Conservation (phyloP, 2,888 invertebrate genomes). For the Halictus ligatus region DNA sequence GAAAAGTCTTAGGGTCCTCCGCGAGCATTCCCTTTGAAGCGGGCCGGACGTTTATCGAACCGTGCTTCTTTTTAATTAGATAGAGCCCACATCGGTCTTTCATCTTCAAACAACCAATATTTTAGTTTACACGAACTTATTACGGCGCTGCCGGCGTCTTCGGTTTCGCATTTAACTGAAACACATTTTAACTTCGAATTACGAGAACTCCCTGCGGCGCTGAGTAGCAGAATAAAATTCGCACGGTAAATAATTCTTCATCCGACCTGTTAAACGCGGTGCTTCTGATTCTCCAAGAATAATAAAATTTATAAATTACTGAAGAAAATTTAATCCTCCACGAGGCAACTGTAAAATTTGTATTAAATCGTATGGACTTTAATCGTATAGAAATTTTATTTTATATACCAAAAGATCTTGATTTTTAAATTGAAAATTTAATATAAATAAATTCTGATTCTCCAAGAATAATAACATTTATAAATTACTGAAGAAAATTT, state of each 20-base stretch:
- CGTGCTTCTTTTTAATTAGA: slow-evolving; percentile 6
- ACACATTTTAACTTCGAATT: not conserved
- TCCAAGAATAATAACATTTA: not conserved
- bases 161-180: not conserved
- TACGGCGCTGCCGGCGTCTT: not conserved
- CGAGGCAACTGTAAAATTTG: not conserved
- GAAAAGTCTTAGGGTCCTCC: not conserved
- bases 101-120: slow-evolving; percentile 4
- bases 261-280: not conserved
- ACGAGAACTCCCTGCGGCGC: not conserved
- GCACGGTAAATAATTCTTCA: not conserved
- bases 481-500: not conserved
- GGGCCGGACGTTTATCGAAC: not conserved
- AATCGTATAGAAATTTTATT: not conserved
- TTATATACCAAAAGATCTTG: not conserved
- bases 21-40: slow-evolving; percentile 4
- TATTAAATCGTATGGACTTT: not conserved
- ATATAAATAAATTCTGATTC: not conserved
- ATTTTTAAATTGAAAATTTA: not conserved
- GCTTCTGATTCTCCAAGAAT: not conserved
- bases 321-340: not conserved
- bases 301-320: not conserved
- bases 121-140: not conserved
- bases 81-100: not conserved
- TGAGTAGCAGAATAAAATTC: not conserved